These are phyloP conservation scores for Acronicta leporina DNA, from an alignment of 2,888 invertebrate genomes.

Conservation along the genomic window DNA sequence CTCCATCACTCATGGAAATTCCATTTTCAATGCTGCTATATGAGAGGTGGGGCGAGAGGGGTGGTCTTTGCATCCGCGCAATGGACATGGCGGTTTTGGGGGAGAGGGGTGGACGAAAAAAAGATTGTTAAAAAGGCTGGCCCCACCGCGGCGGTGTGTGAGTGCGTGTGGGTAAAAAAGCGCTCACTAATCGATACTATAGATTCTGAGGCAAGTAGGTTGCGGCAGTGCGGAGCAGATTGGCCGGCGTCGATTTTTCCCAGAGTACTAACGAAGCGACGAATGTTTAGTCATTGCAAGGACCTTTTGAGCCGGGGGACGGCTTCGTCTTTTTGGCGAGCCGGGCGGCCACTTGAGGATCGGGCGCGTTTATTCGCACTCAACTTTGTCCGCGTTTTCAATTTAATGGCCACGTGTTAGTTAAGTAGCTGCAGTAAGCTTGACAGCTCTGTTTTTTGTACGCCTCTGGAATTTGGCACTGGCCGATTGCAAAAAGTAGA, in stretches of 20 bases:
- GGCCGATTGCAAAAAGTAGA: conserved; percentile 34
- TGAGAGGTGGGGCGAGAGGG: conserved; percentile 79
- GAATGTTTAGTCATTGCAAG: conserved; percentile 83
- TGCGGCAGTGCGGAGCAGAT: conserved; percentile 80
- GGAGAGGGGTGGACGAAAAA: conserved; percentile 85
- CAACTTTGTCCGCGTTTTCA: conserved; percentile 75
- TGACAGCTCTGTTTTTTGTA: conserved; percentile 42
- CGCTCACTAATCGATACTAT: conserved; percentile 88
- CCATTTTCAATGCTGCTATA: conserved; percentile 88
- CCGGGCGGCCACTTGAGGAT: conserved; percentile 77
- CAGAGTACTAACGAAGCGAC: conserved; percentile 81
- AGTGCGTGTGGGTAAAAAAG: conserved; percentile 87
- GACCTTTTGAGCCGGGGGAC: conserved; percentile 72
- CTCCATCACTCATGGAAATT: conserved; percentile 90
- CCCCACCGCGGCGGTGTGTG: conserved; percentile 86
- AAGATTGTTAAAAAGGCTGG: conserved; percentile 89
- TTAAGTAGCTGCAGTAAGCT: conserved; percentile 55
- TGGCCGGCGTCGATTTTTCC: conserved; percentile 77
- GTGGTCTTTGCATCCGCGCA: conserved; percentile 88
- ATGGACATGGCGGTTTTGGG: conserved; percentile 87
- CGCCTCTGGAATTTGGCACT: conserved; percentile 49
- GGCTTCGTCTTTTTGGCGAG: conserved; percentile 72
- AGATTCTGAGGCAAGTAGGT: conserved; percentile 88
- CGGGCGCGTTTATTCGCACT: conserved; percentile 82
- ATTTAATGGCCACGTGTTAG: conserved; percentile 57